Evolutionary conservation across 2,797 vertebrate genomes (phyloP), one percentile per base, ranked within the genome.

Genomic region (Fistularia commersonii): DNA sequence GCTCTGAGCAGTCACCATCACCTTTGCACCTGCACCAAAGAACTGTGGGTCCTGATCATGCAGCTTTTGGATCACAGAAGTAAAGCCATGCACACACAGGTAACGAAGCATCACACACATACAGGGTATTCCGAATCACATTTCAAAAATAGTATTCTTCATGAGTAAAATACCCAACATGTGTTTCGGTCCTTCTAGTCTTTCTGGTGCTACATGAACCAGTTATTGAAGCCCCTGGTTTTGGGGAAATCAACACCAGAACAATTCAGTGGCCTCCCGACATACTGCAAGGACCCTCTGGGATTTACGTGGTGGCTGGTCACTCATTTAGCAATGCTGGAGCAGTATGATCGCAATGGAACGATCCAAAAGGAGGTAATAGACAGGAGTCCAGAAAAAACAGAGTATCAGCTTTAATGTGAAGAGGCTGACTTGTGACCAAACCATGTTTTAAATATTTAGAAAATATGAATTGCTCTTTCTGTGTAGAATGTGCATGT

Each of bases 231-330:
- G 69, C 89, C 79, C 41, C 64, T 92, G 49, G 86, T 93, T 66
- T 89, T 85, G 57, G 87, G 61, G 35, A 76, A 79, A 32, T 83
- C 69, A 58, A 68, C 72, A 14, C 57, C 66, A 7, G 80, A 85
- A 15, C 72, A 63, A 51, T 80, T 80, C 46, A 54, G 48, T 3
- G 80, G 79, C 11, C 77, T 90, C 12, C 73, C 78, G 1, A 35
- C 72, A 10, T 89, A 89, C 35, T 93, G 92, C 68, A 96, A 93
- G 78, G 96, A 98, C 64, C 80, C 91, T 4, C 31, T 95, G 61
- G 93, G 95, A 41, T 96, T 98, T 81, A 91, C 90, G n/a, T 98
- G 95, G 96, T 99, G 97, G 96, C 71, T 98, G 78, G 57, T 94
- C 71, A 90, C 91, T 66, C 95, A 96, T 54, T 64, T 96, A 63